phyloP scores from a whole-genome alignment of 2,113 vertebrate genomes.

The Candoia aspera region DNA sequence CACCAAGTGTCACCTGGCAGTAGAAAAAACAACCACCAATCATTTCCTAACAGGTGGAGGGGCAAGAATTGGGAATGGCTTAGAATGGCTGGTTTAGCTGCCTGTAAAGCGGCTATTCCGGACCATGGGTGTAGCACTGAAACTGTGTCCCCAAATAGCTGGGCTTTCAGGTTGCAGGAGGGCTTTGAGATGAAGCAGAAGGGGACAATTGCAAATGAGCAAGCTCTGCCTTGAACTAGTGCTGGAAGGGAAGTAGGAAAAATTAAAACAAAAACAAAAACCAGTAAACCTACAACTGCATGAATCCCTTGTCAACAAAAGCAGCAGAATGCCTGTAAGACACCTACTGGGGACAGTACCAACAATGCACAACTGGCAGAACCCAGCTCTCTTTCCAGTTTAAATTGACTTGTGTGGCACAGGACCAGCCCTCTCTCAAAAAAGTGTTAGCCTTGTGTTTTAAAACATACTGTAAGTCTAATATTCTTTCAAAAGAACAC shows the following conservation, averaged over 20 bases:
- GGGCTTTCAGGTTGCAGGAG: background rate
- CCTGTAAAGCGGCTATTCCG: background rate
- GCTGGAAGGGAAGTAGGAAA: background rate
- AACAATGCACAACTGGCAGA: background rate
- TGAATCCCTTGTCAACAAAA: background rate
- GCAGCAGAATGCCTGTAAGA: background rate
- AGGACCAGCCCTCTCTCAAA: background rate
- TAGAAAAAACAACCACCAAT: background rate
- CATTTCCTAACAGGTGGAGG: background rate
- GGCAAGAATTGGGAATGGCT: background rate
- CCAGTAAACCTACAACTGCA: background rate
- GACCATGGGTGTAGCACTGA: background rate
- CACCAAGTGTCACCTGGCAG: background rate
- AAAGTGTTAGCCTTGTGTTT: background rate
- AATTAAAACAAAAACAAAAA: background rate
- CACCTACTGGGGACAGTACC: background rate
- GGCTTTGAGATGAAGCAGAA: background rate
- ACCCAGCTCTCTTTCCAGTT: background rate
- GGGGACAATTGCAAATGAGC: background rate
- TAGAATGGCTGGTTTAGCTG: background rate
- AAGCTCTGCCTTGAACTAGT: background rate
- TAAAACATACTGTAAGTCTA: background rate
- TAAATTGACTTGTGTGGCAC: background rate
- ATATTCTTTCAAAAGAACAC: background rate
- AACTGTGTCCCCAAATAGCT: background rate